phyloP scores from a whole-genome alignment of 2,888 invertebrate species.

The Nymphalis polychloros region DNA sequence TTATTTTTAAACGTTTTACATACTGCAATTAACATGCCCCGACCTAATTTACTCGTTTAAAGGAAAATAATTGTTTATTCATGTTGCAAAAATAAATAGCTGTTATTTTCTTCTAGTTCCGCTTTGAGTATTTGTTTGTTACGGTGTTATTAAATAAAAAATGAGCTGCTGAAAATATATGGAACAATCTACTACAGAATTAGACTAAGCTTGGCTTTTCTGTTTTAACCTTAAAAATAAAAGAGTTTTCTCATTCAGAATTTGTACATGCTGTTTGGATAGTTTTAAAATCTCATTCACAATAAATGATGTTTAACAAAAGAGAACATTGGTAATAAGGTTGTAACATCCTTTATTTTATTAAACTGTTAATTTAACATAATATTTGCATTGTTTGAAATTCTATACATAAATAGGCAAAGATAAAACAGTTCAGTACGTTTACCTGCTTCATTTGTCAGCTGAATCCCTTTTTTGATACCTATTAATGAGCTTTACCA shows the following conservation, averaged over 20 bases:
- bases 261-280: not conserved
- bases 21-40: slow-evolving; percentile 7
- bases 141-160: not conserved
- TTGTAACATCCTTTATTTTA: no score
- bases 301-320: no score
- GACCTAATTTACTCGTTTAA: slow-evolving; percentile 8
- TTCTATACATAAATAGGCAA: no score
- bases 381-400: no score
- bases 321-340: no score
- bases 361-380: no score
- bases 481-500: no score
- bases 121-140: slow-evolving; percentile 1
- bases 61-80: slow-evolving; percentile 8
- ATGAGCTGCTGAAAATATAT: not conserved
- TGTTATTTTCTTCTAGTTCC: slow-evolving; percentile 1
- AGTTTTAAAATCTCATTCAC: no score
- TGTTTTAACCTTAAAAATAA: no score
- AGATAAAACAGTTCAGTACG: no score
- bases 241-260: not conserved
- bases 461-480: no score
- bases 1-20: slow-evolving; percentile 3
- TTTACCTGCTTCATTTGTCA: no score
- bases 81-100: slow-evolving; percentile 5
- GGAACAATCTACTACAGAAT: not conserved
- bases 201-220: not conserved